Evolutionary conservation across 2,888 invertebrate genomes (phyloP), one percentile per base, ranked within the genome.

Genomic region (Sesia bembeciformis): DNA sequence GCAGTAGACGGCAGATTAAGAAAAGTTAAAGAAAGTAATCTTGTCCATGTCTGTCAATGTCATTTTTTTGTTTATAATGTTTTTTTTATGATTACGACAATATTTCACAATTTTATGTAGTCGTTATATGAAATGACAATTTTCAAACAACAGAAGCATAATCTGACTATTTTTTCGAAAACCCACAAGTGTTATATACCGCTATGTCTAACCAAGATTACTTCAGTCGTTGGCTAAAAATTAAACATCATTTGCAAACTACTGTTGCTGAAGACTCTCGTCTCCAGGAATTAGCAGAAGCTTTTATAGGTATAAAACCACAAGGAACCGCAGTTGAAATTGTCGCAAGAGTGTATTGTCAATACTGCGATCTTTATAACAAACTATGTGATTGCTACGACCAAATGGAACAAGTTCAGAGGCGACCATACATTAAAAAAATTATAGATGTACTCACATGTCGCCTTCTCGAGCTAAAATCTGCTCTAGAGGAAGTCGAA

Each of bases 361-460:
- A 84, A 60, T 93, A 92, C 62, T 88, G 90, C 60, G 72, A 87
- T 56, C 60, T 91, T 7, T 90, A 90, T 51, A 91, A 92, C 65
- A 87, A 87, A 58, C 68, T 94, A 5, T 91, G 92, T 53, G 83
- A 88, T 7, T 91, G 91, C 59, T 90, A 93, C 60, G 92, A 93
- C 64, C 92, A 92, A 74, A 91, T 91, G 80, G 81, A 88, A 54
- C 92, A 93, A 70, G 86, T 90, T 0, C 93, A 93, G 76, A 90
- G 92, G 66, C 79, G 92, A 52, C 76, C 87, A 0, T 81, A 87
- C 40, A 89, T 93, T 0, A 90, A 89, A 62, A 83, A 85, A 62
- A 70, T 93, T 38, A 88, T 93, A 52, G 92, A 93, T 58, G 88
- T 91, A 0, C 74, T 92, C 0, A 90, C 91, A 4, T 90, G 90